phyloP scores from a whole-genome alignment of 64 coral and sea anemone genomes.

The Montipora cactus region DNA sequence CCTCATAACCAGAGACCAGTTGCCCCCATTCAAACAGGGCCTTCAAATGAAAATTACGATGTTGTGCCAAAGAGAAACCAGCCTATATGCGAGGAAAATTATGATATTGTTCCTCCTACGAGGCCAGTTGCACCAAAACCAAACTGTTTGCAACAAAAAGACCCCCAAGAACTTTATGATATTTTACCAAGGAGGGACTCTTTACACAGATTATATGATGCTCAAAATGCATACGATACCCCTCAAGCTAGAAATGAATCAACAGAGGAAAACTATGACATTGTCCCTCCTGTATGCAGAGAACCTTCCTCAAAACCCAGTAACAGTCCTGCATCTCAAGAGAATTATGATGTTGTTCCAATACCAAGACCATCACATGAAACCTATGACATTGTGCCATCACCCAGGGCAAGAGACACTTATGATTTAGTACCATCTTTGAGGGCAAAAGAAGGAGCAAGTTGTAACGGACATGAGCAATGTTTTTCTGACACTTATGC shows the following conservation, averaged over 20 bases:
- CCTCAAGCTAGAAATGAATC: background rate
- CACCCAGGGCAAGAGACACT: background rate
- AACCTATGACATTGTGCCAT: constrained; percentile 59
- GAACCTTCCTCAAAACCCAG: background rate
- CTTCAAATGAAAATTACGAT: constrained; percentile 45
- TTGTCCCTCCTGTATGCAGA: background rate
- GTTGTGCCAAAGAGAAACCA: constrained; percentile 45
- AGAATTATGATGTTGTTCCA: constrained; percentile 56
- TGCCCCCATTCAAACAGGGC: background rate
- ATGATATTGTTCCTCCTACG: constrained; percentile 45
- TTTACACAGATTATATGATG: background rate
- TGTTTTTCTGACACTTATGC: constrained; percentile 52
- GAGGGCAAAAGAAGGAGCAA: background rate
- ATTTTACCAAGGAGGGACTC: constrained; percentile 15
- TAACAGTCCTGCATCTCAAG: constrained; percentile 9
- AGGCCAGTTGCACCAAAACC: constrained; percentile 20
- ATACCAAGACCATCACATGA: constrained; percentile 20
- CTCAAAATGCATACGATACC: background rate
- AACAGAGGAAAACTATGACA: constrained; percentile 40
- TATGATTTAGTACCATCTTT: constrained; percentile 31
- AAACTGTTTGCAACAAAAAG: background rate
- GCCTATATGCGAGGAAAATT: constrained; percentile 39
- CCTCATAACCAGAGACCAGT: background rate
- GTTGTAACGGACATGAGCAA: background rate
- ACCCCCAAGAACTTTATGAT: constrained; percentile 54